phyloP scores from a whole-genome alignment of 2,113 vertebrate genomes.

The Labeo rohita region DNA sequence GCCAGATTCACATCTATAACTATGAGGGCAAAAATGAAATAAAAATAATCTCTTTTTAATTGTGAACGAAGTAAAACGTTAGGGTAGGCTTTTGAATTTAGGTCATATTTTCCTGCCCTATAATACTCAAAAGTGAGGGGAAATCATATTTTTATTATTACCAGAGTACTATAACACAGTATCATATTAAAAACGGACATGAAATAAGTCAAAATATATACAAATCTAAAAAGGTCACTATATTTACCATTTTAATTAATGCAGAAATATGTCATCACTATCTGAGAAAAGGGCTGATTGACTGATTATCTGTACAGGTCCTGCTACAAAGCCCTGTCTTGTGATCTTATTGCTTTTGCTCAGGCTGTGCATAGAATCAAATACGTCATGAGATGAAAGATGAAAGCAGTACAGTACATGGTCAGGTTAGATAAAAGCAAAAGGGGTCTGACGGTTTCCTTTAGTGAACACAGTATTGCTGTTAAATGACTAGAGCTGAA shows the following conservation, averaged over 20 bases:
- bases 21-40: too few species aligned
- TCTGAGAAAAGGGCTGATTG: background rate
- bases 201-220: too few species aligned
- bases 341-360: background rate
- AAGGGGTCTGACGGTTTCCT: background rate
- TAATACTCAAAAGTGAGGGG: too few species aligned
- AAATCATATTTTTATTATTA: too few species aligned
- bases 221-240: too few species aligned
- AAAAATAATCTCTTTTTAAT: too few species aligned
- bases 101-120: too few species aligned
- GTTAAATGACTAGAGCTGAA: background rate
- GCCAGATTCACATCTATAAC: too few species aligned
- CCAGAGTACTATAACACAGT: too few species aligned
- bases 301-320: background rate
- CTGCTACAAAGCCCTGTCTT: background rate
- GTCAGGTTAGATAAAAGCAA: constrained; percentile 1
- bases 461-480: background rate
- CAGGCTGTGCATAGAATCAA: background rate
- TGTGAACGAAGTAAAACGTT: too few species aligned
- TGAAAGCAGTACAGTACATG: constrained; percentile 12
- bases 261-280: background rate
- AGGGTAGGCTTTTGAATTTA: too few species aligned
- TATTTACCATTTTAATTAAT: background rate
- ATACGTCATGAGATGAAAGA: background rate
- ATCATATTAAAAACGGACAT: too few species aligned